Conservation (phyloP, 2,113 vertebrate species). For the Origma solitaria region DNA sequence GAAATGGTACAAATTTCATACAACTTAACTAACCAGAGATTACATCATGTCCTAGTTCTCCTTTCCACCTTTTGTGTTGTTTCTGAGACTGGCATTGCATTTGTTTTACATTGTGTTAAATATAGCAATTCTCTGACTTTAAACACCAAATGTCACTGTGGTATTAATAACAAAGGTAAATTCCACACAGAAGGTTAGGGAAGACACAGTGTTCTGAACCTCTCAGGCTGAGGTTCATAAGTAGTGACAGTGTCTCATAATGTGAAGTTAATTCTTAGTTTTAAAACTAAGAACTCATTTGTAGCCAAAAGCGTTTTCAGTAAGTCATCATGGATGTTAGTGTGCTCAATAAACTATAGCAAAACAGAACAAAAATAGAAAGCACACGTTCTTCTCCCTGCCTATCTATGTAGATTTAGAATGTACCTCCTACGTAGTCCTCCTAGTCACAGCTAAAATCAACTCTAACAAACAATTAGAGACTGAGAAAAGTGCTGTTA, state of each 20-base stretch:
- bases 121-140: neutral
- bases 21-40: neutral
- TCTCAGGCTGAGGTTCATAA: neutral
- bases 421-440: neutral
- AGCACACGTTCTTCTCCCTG: neutral
- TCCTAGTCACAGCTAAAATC: neutral
- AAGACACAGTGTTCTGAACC: neutral
- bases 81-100: neutral
- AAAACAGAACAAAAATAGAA: slow-evolving; percentile 9
- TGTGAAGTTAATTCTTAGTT: neutral
- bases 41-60: neutral
- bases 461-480: neutral
- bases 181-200: neutral
- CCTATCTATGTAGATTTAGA: neutral
- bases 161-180: neutral
- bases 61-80: neutral
- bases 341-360: neutral
- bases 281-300: neutral
- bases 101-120: neutral
- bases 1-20: neutral
- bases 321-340: neutral
- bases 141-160: neutral
- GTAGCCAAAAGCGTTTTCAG: neutral
- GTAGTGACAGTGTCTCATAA: neutral
- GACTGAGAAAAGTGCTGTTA: neutral